Conservation (phyloP, 2,888 invertebrate species). For the Nematopogon swammerdamellus region DNA sequence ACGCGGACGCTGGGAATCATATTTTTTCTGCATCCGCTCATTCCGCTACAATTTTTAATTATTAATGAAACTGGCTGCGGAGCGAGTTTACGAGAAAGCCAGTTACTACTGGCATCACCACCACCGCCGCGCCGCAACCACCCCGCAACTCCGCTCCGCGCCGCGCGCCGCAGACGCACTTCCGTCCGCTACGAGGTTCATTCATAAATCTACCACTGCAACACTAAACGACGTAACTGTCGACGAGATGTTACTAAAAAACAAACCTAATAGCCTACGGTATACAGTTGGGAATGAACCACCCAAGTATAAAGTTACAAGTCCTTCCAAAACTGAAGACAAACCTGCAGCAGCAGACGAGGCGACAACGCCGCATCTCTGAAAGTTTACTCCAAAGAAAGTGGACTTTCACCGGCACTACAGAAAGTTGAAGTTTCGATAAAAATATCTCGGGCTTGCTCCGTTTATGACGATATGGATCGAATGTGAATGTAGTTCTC, state of each 20-base stretch:
- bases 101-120: neutral
- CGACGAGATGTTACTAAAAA: too few species aligned
- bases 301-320: too few species aligned
- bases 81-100: neutral
- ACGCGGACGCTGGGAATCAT: constrained; percentile 53
- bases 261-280: too few species aligned
- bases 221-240: constrained; percentile 20
- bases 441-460: neutral
- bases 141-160: too few species aligned
- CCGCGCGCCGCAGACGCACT: constrained; percentile 48
- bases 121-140: too few species aligned
- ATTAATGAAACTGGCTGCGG: constrained; percentile 50
- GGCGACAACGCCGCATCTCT: neutral
- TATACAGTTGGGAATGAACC: too few species aligned
- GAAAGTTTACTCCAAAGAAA: neutral
- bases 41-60: constrained; percentile 41
- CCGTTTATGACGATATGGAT: too few species aligned
- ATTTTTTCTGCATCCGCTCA: constrained; percentile 32
- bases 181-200: constrained; percentile 43
- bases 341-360: neutral
- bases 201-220: constrained; percentile 40
- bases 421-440: neutral
- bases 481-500: neutral
- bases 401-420: neutral
- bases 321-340: too few species aligned